Conservation (phyloP, 1,140 invertebrate species). For the Amyelois transitella region DNA sequence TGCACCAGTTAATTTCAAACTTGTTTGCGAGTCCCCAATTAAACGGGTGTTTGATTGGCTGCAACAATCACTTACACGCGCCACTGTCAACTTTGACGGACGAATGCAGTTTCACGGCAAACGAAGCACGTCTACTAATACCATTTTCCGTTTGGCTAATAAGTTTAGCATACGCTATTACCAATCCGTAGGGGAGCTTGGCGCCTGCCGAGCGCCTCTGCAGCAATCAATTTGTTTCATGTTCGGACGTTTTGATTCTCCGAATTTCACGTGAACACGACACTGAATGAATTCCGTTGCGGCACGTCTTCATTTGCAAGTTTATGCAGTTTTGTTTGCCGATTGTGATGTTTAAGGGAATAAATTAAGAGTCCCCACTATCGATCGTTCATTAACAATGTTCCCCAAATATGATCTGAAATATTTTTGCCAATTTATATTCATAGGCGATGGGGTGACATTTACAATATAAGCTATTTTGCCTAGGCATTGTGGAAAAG, state of each 20-base stretch:
- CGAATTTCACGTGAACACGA: slow-evolving; percentile 35
- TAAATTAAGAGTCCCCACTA: not conserved
- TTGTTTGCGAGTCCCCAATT: slow-evolving; percentile 36
- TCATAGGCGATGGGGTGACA: no score
- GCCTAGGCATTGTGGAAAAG: no score
- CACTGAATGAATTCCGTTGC: slow-evolving; percentile 31
- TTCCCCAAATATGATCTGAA: no score
- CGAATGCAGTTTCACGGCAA: slow-evolving; percentile 60
- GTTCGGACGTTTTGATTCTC: slow-evolving; percentile 64
- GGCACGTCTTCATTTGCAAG: slow-evolving; percentile 43
- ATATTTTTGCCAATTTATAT: no score
- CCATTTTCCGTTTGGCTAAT: slow-evolving; percentile 70
- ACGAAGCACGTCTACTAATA: slow-evolving; percentile 58
- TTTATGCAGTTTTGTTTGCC: slow-evolving; percentile 32
- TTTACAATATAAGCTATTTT: no score
- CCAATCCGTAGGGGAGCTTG: slow-evolving; percentile 62
- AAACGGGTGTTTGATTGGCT: slow-evolving; percentile 58
- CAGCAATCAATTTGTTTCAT: slow-evolving; percentile 68
- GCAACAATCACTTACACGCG: slow-evolving; percentile 62
- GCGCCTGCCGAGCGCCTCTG: slow-evolving; percentile 43
- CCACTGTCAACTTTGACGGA: slow-evolving; percentile 57
- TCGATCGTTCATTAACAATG: no score
- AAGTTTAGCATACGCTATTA: slow-evolving; percentile 71
- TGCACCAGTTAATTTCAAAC: slow-evolving; percentile 41
- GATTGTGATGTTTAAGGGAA: slow-evolving; percentile 9